Evolutionary conservation across 2,797 vertebrate genomes (phyloP).

Genomic region (Enteromius radiatus): DNA sequence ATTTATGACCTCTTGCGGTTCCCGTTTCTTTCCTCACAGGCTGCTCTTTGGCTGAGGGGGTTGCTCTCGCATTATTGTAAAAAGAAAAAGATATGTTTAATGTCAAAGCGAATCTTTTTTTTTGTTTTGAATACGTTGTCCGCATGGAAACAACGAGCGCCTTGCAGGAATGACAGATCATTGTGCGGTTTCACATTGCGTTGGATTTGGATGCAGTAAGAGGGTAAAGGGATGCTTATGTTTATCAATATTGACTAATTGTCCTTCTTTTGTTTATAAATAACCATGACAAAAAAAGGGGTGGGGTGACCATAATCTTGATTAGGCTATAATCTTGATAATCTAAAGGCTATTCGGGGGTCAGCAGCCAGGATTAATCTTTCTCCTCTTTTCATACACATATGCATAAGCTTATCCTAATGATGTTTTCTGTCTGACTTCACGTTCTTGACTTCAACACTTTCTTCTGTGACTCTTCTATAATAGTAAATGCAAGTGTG

Average conservation of each 20-base stretch:
- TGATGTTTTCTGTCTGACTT: slow-evolving; percentile 8
- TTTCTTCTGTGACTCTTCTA: not conserved
- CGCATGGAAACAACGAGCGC: slow-evolving; percentile 15
- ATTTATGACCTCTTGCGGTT: slow-evolving; percentile 33
- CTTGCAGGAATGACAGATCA: slow-evolving; percentile 1
- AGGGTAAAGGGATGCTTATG: not conserved
- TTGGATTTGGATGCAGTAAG: not conserved
- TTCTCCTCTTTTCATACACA: not conserved
- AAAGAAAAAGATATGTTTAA: slow-evolving; percentile 1
- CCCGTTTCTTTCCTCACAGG: not conserved
- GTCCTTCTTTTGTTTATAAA: not conserved
- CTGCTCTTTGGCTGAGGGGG: not conserved
- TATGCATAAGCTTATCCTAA: slow-evolving; percentile 12
- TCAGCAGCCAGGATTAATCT: not conserved
- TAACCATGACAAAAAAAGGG: not conserved
- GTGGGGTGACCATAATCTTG: not conserved
- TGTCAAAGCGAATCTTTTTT: not conserved
- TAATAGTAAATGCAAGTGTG: not conserved
- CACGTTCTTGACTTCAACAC: not conserved
- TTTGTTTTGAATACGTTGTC: slow-evolving; percentile 17
- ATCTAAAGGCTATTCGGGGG: not conserved
- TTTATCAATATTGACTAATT: not conserved
- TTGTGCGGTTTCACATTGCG: slow-evolving; percentile 18
- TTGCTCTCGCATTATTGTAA: not conserved
- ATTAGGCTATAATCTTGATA: not conserved